These are phyloP conservation scores for Porphyrio hochstetteri DNA, from an alignment of 2,113 vertebrate species.

Conservation along the genomic window DNA sequence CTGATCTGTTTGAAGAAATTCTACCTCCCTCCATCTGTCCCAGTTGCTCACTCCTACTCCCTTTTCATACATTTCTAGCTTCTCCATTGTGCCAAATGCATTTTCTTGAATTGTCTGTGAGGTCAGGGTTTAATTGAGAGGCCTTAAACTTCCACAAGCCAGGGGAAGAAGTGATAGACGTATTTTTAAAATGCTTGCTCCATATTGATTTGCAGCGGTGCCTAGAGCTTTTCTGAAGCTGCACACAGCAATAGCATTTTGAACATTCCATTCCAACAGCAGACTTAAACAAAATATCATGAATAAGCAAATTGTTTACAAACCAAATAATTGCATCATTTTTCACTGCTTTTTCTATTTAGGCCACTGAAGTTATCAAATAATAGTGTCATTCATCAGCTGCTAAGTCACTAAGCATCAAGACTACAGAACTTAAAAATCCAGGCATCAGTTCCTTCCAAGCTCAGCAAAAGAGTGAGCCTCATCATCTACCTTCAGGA, in stretches of 20 bases:
- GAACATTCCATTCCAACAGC: background rate
- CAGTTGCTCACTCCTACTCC: conserved; percentile 27
- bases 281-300: background rate
- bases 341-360: background rate
- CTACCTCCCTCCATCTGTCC: background rate
- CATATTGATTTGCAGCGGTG: background rate
- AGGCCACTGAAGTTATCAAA: background rate
- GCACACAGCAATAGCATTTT: background rate
- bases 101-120: background rate
- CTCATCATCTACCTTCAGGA: background rate
- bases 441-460: background rate
- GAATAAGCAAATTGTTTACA: background rate
- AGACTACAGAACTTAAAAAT: background rate
- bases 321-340: background rate
- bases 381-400: background rate
- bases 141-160: background rate
- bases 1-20: conserved; percentile 16
- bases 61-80: background rate
- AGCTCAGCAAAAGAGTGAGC: background rate
- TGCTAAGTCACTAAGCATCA: background rate
- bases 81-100: background rate
- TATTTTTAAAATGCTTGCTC: background rate
- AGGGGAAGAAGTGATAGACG: background rate
- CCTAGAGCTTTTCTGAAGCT: background rate
- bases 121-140: background rate